Conservation (phyloP, 2,797 vertebrate species). For the Gastrophryne carolinensis region DNA sequence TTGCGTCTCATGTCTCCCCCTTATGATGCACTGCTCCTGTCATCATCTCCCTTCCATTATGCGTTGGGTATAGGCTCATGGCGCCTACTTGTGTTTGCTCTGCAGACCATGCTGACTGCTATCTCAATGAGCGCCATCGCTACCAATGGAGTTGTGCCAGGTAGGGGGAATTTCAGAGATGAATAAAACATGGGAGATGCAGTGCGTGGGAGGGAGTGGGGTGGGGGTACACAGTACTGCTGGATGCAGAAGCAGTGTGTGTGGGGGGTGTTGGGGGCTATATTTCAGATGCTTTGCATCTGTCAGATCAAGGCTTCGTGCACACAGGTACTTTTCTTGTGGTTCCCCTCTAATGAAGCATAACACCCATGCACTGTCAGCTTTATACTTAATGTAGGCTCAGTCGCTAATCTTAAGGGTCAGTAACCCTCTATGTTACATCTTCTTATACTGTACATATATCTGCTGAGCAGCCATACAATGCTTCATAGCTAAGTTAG, state of each 20-base stretch:
- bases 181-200: conserved; percentile 1
- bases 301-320: not conserved
- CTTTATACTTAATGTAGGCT: not conserved
- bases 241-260: conserved; percentile 54
- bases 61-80: conserved; percentile 48
- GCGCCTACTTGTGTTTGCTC: conserved; percentile 54
- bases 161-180: conserved; percentile 67
- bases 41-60: conserved; percentile 49
- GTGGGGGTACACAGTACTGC: conserved; percentile 55
- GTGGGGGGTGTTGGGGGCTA: conserved; percentile 37
- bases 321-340: not conserved
- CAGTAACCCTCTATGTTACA: not conserved
- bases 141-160: conserved; percentile 98
- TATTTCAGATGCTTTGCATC: not conserved
- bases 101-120: conserved; percentile 97
- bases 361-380: not conserved
- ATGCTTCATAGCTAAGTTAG: not conserved
- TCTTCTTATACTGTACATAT: not conserved
- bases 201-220: conserved; percentile 49
- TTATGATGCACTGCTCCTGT: conserved; percentile 50
- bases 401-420: not conserved
- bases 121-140: conserved; percentile 99
- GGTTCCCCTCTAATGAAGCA: not conserved
- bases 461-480: not conserved
- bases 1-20: conserved; percentile 50